Evolutionary conservation across 2,888 invertebrate species (phyloP), one percentile per base, ranked within the genome.

Genomic region (Julus scanicus): DNA sequence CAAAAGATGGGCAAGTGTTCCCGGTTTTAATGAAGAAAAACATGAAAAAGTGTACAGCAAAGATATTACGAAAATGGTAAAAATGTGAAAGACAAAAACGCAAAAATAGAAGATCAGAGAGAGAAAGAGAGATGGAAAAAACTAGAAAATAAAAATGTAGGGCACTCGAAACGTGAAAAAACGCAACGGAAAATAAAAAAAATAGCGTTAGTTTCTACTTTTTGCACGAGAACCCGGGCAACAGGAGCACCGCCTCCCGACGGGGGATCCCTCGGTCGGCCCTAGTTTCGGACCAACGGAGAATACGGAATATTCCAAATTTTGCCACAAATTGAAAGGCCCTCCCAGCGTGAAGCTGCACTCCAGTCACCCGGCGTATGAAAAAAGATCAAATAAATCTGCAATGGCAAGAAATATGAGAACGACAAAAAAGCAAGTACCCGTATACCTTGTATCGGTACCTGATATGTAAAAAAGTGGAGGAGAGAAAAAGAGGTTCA

Each of bases 1-100:
- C 71, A 71, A 84, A 84, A 84, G 84, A 84, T 84, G 84, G 84
- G 84, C 84, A 84, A 84, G 84, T 44, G 84, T 84, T 84, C 84
- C 84, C 86, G 49, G 29, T 86, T 86, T 86, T 86, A 86, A 86
- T 86, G 49, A 57, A 39, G 53, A 86, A 86, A 53, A 44, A 39
- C 37, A 48, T 44, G 20, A 86, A 86, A 86, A 39, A 48, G 86
- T 86, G 53, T 53, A 86, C 49, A 86, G 86, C 86, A 86, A 86
- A 86, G 57, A 86, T 84, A 84, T 84, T 39, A 71, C 71, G 71
- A 71, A 71, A 71, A 71, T 71, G 71, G 71, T 71, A 71, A 71
- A 71, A 71, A 71, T 71, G 71, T 71, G 71, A 71, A 71, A 71
- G 29, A 29, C 20, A 20, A 71, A 71, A 71, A 71, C 71, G 71